A percentile compares a stretch with the other conserved stretches of the same genome.
These are phyloP conservation scores for Pseudomyrmex flavicornis DNA, from an alignment of 1,140 invertebrate species.

Conservation along the genomic window DNA sequence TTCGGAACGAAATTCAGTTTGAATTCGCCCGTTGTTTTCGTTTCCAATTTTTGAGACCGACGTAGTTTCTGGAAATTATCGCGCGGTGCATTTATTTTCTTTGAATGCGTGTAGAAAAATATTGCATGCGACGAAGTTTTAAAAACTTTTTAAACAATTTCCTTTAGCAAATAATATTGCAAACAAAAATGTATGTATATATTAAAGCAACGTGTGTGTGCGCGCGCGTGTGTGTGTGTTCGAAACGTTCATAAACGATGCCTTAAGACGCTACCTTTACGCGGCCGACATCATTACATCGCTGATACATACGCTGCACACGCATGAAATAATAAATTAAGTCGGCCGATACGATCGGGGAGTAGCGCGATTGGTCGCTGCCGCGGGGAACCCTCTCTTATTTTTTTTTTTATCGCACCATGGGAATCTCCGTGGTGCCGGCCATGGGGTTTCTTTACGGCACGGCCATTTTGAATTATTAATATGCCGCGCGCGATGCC, in stretches of 20 bases:
- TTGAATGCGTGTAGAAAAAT: too few species aligned
- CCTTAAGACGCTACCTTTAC: constrained; percentile 21
- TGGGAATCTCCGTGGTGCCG: constrained; percentile 64
- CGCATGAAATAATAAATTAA: constrained; percentile 77
- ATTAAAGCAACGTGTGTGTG: not conserved
- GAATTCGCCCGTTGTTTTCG: not conserved
- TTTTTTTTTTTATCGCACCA: constrained; percentile 70
- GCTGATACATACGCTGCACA: constrained; percentile 4
- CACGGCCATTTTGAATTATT: constrained; percentile 79
- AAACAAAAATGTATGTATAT: not conserved
- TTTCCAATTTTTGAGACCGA: not conserved
- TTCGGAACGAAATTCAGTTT: not conserved
- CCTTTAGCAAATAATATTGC: not conserved
- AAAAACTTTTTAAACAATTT: not conserved
- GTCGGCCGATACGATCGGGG: constrained; percentile 72
- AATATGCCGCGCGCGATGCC: constrained; percentile 51
- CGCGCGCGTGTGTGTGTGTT: not conserved
- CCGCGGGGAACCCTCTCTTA: constrained; percentile 59
- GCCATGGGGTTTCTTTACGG: constrained; percentile 54
- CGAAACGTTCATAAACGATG: not conserved
- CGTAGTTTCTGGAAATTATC: not conserved
- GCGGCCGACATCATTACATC: constrained; percentile 13
- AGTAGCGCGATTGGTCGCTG: constrained; percentile 70
- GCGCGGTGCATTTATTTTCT: not conserved
- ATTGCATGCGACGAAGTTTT: too few species aligned